These are phyloP conservation scores for Leptonema lineaticorne DNA, from an alignment of 1,140 invertebrate species.

Conservation along the genomic window DNA sequence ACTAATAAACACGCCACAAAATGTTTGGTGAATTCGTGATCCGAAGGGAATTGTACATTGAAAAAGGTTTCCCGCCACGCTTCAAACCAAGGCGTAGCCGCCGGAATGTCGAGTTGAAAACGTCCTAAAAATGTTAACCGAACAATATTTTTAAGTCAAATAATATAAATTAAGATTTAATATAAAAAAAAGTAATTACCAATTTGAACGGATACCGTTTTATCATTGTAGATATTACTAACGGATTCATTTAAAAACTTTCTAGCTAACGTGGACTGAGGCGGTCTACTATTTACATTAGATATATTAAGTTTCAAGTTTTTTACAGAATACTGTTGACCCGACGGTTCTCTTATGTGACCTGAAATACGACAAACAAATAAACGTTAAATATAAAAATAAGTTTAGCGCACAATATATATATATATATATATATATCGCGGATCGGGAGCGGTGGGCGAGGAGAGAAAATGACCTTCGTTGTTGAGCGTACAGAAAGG, in stretches of 20 bases:
- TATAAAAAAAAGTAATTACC: neutral
- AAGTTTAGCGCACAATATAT: neutral
- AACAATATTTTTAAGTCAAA: slow-evolving; percentile 13
- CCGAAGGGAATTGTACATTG: slow-evolving; percentile 84
- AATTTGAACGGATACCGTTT: slow-evolving; percentile 47
- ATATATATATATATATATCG: neutral
- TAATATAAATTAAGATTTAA: slow-evolving; percentile 15
- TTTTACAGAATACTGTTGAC: slow-evolving; percentile 68
- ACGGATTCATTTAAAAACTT: slow-evolving; percentile 88
- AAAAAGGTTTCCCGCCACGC: slow-evolving; percentile 92
- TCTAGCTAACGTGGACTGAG: slow-evolving; percentile 78
- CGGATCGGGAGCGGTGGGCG: neutral
- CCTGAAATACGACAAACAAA: slow-evolving; percentile 57
- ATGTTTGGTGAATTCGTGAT: slow-evolving; percentile 95
- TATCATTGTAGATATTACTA: slow-evolving; percentile 67
- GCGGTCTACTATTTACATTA: slow-evolving; percentile 77
- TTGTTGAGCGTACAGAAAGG: slow-evolving; percentile 80
- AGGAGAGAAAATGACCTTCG: slow-evolving; percentile 70
- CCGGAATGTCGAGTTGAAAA: slow-evolving; percentile 66
- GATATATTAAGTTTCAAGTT: slow-evolving; percentile 79
- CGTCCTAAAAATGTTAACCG: slow-evolving; percentile 48
- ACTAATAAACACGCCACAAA: slow-evolving; percentile 89
- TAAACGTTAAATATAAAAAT: neutral
- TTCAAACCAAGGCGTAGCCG: slow-evolving; percentile 91
- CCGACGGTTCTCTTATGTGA: slow-evolving; percentile 81